Evolutionary conservation across 2,888 invertebrate genomes (phyloP), one percentile per base, ranked within the genome.

Genomic region (Acrobeloides nanus): DNA sequence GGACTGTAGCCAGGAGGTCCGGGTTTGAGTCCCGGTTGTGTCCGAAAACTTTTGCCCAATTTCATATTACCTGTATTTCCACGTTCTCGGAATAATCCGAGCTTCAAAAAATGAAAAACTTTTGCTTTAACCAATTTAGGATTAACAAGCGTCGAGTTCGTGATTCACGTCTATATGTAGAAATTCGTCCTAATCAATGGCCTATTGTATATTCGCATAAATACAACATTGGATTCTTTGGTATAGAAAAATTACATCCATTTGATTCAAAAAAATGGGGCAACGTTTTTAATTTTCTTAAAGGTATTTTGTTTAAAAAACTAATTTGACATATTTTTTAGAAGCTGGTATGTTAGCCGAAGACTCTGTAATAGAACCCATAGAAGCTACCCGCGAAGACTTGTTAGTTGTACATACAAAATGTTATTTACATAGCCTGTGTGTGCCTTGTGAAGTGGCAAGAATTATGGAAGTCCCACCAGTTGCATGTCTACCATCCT

Each of bases 211-310:
- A 87, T 73, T 79, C 83, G 54, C 77, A 81, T 15, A 81, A 82
- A 46, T 89, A 89, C 75, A 85, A 86, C 73, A 86, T 89, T 26
- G 81, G 81, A 25, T 85, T 87, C 74, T 77, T 81, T 68, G 87
- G 87, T 10, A 76, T 89, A 49, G 86, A 89, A 74, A 85, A 82
- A 73, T 78, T 86, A 10, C 89, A 89, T 77, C 83, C 87, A 0
- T 89, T 89, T 74, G 89, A 89, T 79, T 82, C 88, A 0, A 81
- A 82, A 57, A 89, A 89, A 79, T 89, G 89, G 83, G 82, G 83
- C 52, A 82, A 84, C 69, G 82, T 89, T 58, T 81, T 72, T 54
- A 53, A 64, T 10, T 72, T 74, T 59, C 64, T 80, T 20, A 73
- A 75, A 74, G 76, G 77, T 77, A 17, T 6, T 18, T 20, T 7